Percentiles rank a stretch among this genome's conserved stretches.
Evolutionary conservation across 1,140 invertebrate genomes (phyloP).

Genomic region (Drosophila subobscura): DNA sequence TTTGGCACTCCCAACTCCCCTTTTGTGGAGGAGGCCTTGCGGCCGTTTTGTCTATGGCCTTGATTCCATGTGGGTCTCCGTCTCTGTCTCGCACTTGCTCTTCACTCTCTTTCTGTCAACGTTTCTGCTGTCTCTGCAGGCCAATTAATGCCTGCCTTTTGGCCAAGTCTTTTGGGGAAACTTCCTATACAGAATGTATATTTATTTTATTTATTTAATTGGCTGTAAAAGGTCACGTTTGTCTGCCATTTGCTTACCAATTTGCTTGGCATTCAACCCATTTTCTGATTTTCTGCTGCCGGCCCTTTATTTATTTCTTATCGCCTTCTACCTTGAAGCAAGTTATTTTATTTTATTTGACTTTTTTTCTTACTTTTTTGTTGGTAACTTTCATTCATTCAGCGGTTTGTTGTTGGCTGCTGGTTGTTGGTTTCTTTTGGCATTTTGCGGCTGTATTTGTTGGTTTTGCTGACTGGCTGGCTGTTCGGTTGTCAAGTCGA

Average conservation of each 20-base stretch:
- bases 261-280: conserved; percentile 32
- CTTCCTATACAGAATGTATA: conserved; percentile 42
- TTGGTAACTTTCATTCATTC: conserved; percentile 72
- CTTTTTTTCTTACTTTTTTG: conserved; percentile 20
- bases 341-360: conserved; percentile 28
- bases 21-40: conserved; percentile 24
- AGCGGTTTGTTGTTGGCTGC: conserved; percentile 47
- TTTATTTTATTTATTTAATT: conserved; percentile 64
- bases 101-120: neutral
- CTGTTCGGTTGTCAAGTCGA: conserved; percentile 30
- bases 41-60: conserved; percentile 57
- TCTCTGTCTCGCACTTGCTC: conserved; percentile 6
- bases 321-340: conserved; percentile 30
- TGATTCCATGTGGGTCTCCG: conserved; percentile 61
- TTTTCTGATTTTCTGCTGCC: conserved; percentile 41
- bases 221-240: conserved; percentile 50
- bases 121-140: conserved; percentile 12
- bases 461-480: conserved; percentile 8
- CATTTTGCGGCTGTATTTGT: conserved; percentile 24
- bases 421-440: conserved; percentile 51
- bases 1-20: neutral
- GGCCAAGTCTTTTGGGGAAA: conserved; percentile 24
- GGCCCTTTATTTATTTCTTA: conserved; percentile 43
- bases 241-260: conserved; percentile 33
- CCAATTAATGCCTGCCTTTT: conserved; percentile 66